Conservation (phyloP, 2,797 vertebrate genomes). For the Mus minutoides region DNA sequence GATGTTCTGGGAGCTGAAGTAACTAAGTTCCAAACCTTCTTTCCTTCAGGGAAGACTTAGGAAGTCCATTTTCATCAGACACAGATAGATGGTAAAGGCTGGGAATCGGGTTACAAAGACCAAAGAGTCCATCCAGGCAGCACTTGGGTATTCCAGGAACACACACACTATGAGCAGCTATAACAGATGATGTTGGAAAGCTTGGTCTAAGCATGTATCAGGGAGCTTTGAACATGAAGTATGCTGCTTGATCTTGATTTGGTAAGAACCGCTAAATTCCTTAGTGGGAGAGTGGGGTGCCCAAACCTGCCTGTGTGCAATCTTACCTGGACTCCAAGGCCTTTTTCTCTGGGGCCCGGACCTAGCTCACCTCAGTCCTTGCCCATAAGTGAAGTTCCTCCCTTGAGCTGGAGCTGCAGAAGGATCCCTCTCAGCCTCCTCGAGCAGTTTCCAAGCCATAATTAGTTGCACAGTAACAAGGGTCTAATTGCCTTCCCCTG, state of each 20-base stretch:
- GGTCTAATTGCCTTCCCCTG: constrained; percentile 85
- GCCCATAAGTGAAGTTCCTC: neutral
- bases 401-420: neutral
- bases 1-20: neutral
- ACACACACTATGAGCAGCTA: accelerated
- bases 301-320: neutral
- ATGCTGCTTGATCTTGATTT: neutral
- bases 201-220: neutral
- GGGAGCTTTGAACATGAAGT: neutral
- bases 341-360: neutral
- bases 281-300: neutral
- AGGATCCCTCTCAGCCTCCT: constrained; percentile 73
- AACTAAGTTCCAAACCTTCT: neutral
- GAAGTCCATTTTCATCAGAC: neutral
- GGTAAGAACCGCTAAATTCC: neutral
- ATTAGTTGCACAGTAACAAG: constrained; percentile 86
- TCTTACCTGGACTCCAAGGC: neutral
- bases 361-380: neutral
- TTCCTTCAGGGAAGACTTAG: neutral
- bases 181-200: neutral
- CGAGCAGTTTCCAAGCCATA: constrained; percentile 80
- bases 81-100: neutral
- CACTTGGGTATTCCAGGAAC: neutral
- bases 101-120: neutral
- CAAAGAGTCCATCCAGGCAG: neutral